Evolutionary conservation across 2,113 vertebrate species (phyloP), one percentile per base, ranked within the genome.

Genomic region (Crotalus helleri): DNA sequence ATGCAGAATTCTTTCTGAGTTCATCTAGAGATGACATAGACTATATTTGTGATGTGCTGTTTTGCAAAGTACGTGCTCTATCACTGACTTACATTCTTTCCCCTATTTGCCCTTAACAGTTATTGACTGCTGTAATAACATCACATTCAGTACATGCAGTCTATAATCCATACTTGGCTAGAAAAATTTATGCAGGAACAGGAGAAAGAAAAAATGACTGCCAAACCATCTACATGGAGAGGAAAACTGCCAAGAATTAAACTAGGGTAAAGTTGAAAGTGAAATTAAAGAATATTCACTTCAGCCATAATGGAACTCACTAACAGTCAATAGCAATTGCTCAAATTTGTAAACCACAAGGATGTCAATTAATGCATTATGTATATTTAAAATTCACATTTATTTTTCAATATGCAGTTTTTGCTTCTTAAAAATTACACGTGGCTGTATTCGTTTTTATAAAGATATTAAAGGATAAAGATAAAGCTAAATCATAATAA

Each of bases 341-440:
- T 85, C 21, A 24, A 85, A 85, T 44, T 74, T 61, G 7, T 92
- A 92, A 51, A 46, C 46, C 90, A 89, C 39, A 5, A 64, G 21
- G 81, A 29, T 44, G 24, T 54, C 90, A 44, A 92, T 58, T 44
- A 61, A 39, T 58, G 58, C 55, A 90, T 90, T 91, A 93, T 94
- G 69, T 3, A 19, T 0, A 57, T 88, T 64, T 93, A 58, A 88
- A 13, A n/a, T 57, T 69, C 57, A 89, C 94, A 90, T 88, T 7
- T 33, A 89, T 44, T 58, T 9, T 29, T 89, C 39, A 33, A 58
- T 89, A 89, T 6, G 19, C 3, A 57, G 26, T 53, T 85, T 85
- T 46, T 44, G 19, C 81, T 39, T 85, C 29, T 88, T 57, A 2
- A 57, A 57, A 88, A 54, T 57, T 39, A 57, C n/a, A 54, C 9